Base-by-base conservation (phyloP, 1,140 invertebrate genomes). In the Bicyclus anynana region DNA sequence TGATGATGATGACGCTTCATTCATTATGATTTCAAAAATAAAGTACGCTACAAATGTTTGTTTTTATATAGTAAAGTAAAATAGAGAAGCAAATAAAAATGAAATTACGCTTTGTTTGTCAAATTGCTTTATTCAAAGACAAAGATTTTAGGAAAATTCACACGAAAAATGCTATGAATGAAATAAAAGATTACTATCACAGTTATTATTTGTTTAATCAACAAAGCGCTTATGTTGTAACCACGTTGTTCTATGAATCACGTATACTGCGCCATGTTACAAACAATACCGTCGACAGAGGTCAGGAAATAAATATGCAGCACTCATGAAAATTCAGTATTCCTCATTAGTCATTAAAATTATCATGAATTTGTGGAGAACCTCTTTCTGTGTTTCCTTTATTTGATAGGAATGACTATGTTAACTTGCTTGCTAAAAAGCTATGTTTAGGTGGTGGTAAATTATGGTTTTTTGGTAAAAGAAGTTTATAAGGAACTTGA, bases 311-410 rank as follows among this genome's bases (percentile, higher is more conserved):
- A 72, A 72, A 78, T 76, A 69, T 70, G 65, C 49, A 53, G 60
- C 62, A 27, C 59, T 75, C 75, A 81, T 84, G 75, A 80, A 81
- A 86, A 74, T 78, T 74, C 51, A 74, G 72, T 65, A 58, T 53
- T 48, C 27, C 44, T 62, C 27, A 54, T 59, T 54, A 59, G 55
- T 62, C 38, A 49, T 40, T 16, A 38, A 17, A 5, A 5, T 3
- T 16, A 38, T 38, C 13, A 38, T 4, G 37, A 38, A 38, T 38
- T 38, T 38, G 1, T 38, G 16, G 6, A 16, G 13, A 5, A 38
- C 37, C 3, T 4, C 1, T 5, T 2, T 6, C 1, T 16, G 6
- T 38, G 16, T 16, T 38, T 16, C 13, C 37, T 16, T 5, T 38
- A 38, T 5, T 6, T 38, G 37, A 33, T n/a, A 12, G 10, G 1